Conservation (phyloP, 1,140 invertebrate species). For the Sycophila sp. region DNA sequence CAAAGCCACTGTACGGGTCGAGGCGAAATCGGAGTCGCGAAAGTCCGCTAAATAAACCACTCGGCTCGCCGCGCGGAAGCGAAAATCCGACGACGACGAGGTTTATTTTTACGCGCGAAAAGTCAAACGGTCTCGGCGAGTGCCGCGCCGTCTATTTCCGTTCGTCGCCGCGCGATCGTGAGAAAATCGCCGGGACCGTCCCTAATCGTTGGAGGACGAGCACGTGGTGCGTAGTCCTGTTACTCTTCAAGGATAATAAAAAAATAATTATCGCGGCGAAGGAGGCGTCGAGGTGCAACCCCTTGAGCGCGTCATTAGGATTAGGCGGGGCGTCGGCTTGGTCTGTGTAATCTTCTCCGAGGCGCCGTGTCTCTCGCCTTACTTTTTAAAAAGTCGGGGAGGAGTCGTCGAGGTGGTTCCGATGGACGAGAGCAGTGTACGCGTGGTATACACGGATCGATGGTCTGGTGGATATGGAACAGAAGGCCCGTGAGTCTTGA, state of each 20-base stretch:
- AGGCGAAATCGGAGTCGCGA: too few species aligned
- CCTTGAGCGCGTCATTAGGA: conserved; percentile 18
- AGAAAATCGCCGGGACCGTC: too few species aligned
- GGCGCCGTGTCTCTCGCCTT: conserved; percentile 6
- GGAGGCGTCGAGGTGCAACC: conserved; percentile 21
- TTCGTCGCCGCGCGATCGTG: conserved; percentile 1
- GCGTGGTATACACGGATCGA: background rate
- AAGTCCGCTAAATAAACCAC: too few species aligned
- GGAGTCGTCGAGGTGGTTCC: background rate
- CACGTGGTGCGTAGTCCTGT: too few species aligned
- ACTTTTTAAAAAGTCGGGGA: background rate
- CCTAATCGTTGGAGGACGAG: background rate
- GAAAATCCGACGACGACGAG: background rate
- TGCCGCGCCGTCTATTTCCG: background rate
- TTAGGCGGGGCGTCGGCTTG: background rate
- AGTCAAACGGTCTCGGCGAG: conserved; percentile 7
- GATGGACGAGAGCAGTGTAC: background rate
- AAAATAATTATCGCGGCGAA: too few species aligned
- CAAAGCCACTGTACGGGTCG: background rate
- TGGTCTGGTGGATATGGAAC: background rate
- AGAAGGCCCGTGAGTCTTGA: background rate
- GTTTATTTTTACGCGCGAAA: conserved; percentile 15
- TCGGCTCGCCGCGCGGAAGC: too few species aligned
- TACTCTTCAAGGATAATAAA: too few species aligned
- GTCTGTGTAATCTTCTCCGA: conserved; percentile 11